Percentiles rank a stretch among this genome's conserved stretches.
phyloP scores from a whole-genome alignment of 2,113 vertebrate species.

The Hydrochoerus hydrochaeris region DNA sequence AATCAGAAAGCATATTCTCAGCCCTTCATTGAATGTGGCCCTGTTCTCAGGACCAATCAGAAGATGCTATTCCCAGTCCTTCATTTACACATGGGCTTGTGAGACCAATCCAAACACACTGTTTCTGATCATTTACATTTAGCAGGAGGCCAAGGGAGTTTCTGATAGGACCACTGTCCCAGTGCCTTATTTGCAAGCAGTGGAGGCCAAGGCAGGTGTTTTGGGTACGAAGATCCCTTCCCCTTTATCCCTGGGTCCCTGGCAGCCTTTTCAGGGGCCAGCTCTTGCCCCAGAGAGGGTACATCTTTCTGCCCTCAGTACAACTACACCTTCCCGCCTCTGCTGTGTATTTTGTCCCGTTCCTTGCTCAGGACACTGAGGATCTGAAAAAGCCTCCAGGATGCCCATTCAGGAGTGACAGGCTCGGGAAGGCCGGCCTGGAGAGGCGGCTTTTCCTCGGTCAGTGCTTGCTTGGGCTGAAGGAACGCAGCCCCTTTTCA shows the following conservation, averaged over 20 bases:
- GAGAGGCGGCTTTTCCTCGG: not conserved
- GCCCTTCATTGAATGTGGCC: not conserved
- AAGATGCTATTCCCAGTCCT: not conserved
- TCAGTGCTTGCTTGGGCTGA: not conserved
- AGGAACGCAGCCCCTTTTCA: not conserved
- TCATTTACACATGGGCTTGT: not conserved
- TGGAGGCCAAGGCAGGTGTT: not conserved
- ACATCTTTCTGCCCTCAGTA: not conserved
- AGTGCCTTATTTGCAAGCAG: not conserved
- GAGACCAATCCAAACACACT: not conserved
- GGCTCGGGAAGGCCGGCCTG: not conserved
- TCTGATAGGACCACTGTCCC: not conserved
- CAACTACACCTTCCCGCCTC: not conserved
- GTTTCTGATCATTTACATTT: not conserved
- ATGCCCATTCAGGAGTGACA: not conserved
- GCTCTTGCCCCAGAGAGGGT: not conserved
- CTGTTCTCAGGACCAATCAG: not conserved
- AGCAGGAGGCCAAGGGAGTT: not conserved
- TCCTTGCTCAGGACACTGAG: not conserved
- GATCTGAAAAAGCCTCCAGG: not conserved
- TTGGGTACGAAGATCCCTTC: not conserved
- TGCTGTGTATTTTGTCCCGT: not conserved
- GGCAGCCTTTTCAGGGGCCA: not conserved
- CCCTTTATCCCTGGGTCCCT: not conserved
- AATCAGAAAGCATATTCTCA: not conserved